Evolutionary conservation across 2,888 invertebrate species (phyloP).

Genomic region (Nephrotoma appendiculata): DNA sequence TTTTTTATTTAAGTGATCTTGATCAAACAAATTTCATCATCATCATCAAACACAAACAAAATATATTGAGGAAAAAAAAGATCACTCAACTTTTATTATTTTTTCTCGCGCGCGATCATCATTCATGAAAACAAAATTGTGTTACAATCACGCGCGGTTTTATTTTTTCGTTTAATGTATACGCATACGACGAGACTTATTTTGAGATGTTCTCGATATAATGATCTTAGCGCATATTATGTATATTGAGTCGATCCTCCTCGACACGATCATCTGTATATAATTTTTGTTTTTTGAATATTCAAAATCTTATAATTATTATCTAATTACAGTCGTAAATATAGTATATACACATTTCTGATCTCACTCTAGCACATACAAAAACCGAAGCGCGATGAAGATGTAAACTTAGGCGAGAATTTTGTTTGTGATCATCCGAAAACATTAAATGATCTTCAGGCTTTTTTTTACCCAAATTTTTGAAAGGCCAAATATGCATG

Average conservation of each 20-base stretch:
- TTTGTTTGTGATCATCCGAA: background rate
- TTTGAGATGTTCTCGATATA: background rate
- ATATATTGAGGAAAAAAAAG: background rate
- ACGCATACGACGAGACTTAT: background rate
- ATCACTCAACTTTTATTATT: background rate
- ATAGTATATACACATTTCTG: background rate
- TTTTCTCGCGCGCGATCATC: background rate
- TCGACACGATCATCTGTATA: background rate
- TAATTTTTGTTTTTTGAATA: background rate
- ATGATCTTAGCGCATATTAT: background rate
- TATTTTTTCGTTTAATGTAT: background rate
- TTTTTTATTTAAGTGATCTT: background rate
- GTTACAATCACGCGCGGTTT: background rate
- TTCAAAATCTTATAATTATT: background rate
- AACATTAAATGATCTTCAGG: background rate
- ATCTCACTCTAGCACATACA: background rate
- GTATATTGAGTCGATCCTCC: background rate
- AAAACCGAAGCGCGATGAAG: background rate
- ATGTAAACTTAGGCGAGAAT: background rate
- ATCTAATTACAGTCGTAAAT: background rate
- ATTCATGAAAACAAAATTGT: background rate
- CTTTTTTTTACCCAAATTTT: background rate
- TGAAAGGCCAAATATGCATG: background rate
- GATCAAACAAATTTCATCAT: background rate
- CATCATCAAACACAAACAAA: background rate